These are phyloP conservation scores for Chiloscyllium plagiosum DNA, from an alignment of 2,113 vertebrate genomes.

Conservation along the genomic window DNA sequence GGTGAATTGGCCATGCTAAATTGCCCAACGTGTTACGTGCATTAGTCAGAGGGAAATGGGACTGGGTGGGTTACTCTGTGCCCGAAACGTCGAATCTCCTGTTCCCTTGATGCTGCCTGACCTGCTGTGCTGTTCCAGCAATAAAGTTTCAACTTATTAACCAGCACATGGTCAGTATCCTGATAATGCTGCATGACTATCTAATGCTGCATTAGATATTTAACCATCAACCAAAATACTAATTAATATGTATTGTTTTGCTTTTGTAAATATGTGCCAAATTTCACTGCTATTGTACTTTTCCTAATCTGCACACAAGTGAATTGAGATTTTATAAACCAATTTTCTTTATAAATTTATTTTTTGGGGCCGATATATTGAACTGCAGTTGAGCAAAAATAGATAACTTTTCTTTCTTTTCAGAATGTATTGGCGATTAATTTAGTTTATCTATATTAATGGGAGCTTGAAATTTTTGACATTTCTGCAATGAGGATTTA, in stretches of 20 bases:
- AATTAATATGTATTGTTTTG: not conserved
- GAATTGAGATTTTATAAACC: not conserved
- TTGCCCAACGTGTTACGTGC: no score
- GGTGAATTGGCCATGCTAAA: no score
- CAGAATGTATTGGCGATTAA: not conserved
- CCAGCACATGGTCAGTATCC: not conserved
- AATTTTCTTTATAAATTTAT: not conserved
- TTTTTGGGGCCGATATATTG: not conserved
- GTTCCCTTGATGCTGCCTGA: no score
- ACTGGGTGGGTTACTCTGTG: no score
- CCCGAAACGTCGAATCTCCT: no score
- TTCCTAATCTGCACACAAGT: not conserved
- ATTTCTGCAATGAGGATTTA: not conserved
- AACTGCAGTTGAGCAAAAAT: not conserved
- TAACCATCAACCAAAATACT: not conserved
- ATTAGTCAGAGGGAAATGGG: no score
- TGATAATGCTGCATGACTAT: not conserved
- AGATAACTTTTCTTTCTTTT: not conserved
- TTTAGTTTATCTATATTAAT: not conserved
- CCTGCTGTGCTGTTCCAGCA: no score
- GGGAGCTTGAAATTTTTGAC: constrained; percentile 2
- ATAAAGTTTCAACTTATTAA: no score
- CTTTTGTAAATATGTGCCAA: not conserved
- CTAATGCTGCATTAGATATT: not conserved
- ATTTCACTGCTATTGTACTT: not conserved